Evolutionary conservation across 2,113 vertebrate species (phyloP), one percentile per base, ranked within the genome.

Genomic region (Sceloporus tristichus): DNA sequence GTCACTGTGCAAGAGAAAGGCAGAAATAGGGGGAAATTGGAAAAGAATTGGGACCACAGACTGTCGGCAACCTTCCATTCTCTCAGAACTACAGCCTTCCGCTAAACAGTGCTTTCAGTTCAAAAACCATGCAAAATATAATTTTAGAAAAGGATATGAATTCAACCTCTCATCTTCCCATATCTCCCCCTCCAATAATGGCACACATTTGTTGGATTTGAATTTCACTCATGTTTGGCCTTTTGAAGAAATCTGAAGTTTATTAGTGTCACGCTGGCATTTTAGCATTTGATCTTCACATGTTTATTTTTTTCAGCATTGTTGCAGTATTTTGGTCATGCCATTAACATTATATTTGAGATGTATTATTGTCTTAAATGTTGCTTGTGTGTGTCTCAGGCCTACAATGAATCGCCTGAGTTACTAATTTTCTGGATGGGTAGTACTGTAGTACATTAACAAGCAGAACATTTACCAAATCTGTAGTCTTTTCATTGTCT

Each of bases 341-440:
- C 34, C 91, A 83, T 65, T 38, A 82, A 4, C 4, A 68, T 90
- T 84, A 54, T 83, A 71, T 85, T 86, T 70, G 25, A 77, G 79
- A 23, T 81, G 59, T 21, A 71, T 21, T 9, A 29, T 71, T 29
- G 25, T 10, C 10, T 29, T 48, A 70, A 90, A 86, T 80, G 48
- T 88, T 93, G 82, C 87, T n/a, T 85, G 82, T 75, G 21, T 90
- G 82, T 68, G 88, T 73, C 83, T 85, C 87, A 93, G 29, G 23
- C 79, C 65, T 89, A 71, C 82, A 0, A 1, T 65, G n/a, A 83
- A 88, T 92, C 88, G 90, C 91, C 56, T 88, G 48, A 93, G 76
- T 27, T 48, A 70, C n/a, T 13, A 73, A 81, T 76, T 77, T 93
- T 88, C 77, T 87, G n/a, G 40, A 42, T 87, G 75, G 18, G 48